phyloP scores from a whole-genome alignment of 2,113 vertebrate species.

The Peromyscus californicus region DNA sequence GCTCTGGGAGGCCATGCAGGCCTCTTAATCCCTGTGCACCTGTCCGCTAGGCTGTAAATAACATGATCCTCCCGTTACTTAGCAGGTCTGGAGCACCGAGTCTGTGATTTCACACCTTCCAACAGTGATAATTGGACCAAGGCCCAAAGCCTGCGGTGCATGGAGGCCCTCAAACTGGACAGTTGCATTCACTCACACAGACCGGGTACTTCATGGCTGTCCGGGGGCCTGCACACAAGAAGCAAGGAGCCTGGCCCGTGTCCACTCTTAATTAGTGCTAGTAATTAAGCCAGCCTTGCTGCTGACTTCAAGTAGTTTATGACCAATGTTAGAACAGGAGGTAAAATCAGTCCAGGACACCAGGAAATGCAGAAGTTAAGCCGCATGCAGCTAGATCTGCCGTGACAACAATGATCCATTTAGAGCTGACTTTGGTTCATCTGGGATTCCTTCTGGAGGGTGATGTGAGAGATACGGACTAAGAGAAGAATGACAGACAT shows the following conservation, averaged over 20 bases:
- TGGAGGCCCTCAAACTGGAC: accelerated
- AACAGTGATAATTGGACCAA: neutral
- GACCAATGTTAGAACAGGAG: neutral
- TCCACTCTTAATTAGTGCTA: accelerated
- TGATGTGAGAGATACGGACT: neutral
- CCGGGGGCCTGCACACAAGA: accelerated
- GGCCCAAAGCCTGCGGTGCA: neutral
- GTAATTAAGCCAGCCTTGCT: neutral
- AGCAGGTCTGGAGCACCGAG: conserved; percentile 9
- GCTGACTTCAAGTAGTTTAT: neutral
- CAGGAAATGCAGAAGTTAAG: neutral
- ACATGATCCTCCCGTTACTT: conserved; percentile 52
- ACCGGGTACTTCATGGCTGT: neutral
- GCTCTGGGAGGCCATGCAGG: neutral
- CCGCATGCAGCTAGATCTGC: neutral
- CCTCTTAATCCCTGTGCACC: neutral
- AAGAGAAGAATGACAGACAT: neutral
- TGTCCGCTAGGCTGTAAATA: conserved; percentile 28
- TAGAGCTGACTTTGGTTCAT: too few relatives aligned
- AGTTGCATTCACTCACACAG: neutral
- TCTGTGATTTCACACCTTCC: conserved; percentile 14
- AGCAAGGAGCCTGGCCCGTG: neutral
- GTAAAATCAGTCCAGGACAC: neutral
- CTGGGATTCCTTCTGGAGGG: neutral
- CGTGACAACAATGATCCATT: neutral